phyloP scores from a whole-genome alignment of 2,113 vertebrate genomes.

The Emydocephalus ijimae region DNA sequence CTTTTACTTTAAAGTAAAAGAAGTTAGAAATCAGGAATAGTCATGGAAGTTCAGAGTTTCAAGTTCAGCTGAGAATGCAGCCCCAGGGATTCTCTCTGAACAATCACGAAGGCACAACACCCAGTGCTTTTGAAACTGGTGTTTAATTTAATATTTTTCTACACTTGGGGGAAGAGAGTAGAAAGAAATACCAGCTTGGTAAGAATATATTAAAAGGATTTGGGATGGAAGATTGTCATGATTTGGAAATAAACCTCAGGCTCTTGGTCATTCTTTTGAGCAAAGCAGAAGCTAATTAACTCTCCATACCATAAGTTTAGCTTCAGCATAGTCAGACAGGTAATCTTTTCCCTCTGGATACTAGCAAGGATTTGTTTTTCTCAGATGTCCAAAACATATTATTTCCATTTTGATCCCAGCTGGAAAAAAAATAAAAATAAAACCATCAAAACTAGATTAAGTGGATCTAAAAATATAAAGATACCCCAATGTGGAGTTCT shows the following conservation, averaged over 20 bases:
- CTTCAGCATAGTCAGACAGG: neutral
- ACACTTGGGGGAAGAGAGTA: neutral
- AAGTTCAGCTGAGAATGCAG: neutral
- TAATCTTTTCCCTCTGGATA: neutral
- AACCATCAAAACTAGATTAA: neutral
- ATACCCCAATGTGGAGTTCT: neutral
- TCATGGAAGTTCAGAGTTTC: neutral
- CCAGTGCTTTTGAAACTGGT: slow-evolving; percentile 10
- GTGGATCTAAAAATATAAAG: neutral
- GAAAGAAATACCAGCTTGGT: neutral
- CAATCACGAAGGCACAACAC: neutral
- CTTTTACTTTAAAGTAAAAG: neutral
- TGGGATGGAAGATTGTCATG: slow-evolving; percentile 4
- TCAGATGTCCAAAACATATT: too few species aligned
- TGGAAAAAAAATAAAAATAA: neutral
- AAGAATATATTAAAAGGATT: slow-evolving; percentile 1
- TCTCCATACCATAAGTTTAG: neutral
- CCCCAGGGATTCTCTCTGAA: neutral
- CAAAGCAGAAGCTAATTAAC: neutral
- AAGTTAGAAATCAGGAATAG: neutral
- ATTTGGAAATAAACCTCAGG: neutral
- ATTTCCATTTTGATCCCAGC: neutral
- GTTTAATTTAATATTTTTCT: slow-evolving; percentile 10
- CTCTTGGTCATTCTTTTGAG: neutral
- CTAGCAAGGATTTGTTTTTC: neutral